A percentile compares a stretch with the other conserved stretches of the same genome.
These are phyloP conservation scores for Temnothorax unifasciatus DNA, from an alignment of 2,888 invertebrate species.

Conservation along the genomic window DNA sequence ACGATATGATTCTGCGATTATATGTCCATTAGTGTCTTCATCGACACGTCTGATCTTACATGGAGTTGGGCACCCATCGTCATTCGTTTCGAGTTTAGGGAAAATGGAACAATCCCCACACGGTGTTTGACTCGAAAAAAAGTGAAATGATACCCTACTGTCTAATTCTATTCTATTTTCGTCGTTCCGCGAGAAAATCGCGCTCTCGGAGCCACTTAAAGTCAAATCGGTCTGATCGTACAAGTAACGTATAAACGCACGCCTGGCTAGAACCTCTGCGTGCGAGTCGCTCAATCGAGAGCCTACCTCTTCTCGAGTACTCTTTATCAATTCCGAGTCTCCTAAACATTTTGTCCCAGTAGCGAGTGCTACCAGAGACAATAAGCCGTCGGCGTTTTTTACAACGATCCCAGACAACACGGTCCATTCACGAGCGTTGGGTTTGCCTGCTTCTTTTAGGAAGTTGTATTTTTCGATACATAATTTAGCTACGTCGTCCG, in stretches of 20 bases:
- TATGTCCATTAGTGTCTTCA: constrained; percentile 47
- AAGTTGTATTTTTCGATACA: constrained; percentile 89
- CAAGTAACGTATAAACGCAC: constrained; percentile 93
- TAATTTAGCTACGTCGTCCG: constrained; percentile 88
- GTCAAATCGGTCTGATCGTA: constrained; percentile 89
- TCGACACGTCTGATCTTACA: constrained; percentile 76
- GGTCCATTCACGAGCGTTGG: constrained; percentile 93
- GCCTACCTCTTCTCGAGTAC: constrained; percentile 89
- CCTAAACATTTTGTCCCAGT: constrained; percentile 98
- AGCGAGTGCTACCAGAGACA: constrained; percentile 92
- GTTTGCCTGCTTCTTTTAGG: constrained; percentile 94
- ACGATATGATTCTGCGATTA: constrained; percentile 9
- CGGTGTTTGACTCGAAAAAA: constrained; percentile 95
- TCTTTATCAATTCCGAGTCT: constrained; percentile 86
- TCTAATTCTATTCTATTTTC: constrained; percentile 87
- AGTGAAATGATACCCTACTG: constrained; percentile 90
- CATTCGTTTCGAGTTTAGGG: constrained; percentile 86
- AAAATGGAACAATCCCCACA: constrained; percentile 98
- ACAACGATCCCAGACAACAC: constrained; percentile 92
- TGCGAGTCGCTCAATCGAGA: constrained; percentile 95
- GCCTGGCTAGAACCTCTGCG: constrained; percentile 95
- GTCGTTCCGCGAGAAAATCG: constrained; percentile 84
- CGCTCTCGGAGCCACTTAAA: constrained; percentile 78
- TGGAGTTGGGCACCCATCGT: constrained; percentile 55
- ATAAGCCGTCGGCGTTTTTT: constrained; percentile 76